A percentile compares a stretch with the other conserved stretches of the same genome.
Conservation (phyloP, 2,888 invertebrate species). For the Tachina lurida region DNA sequence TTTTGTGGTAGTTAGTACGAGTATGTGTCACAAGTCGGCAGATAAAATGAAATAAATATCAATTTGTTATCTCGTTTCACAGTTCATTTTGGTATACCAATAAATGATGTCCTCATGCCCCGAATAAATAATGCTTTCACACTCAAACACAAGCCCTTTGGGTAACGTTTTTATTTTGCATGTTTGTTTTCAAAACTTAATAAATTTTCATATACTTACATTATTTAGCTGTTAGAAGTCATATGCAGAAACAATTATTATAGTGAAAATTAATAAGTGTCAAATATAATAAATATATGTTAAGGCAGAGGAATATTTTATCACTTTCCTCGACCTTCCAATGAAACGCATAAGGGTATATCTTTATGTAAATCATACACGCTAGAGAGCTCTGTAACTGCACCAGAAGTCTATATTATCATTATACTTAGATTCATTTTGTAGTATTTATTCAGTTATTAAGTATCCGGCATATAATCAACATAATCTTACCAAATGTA, state of each 20-base stretch:
- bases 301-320: too few species aligned
- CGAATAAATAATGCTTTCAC: background rate
- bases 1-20: constrained; percentile 33
- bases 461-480: too few species aligned
- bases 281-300: too few species aligned
- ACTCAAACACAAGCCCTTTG: background rate
- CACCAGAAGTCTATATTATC: too few species aligned
- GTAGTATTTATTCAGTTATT: too few species aligned
- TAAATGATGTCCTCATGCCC: too few species aligned
- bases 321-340: too few species aligned
- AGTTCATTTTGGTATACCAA: background rate
- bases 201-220: background rate
- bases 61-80: constrained; percentile 39
- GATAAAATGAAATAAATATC: constrained; percentile 55
- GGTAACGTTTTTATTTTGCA: background rate
- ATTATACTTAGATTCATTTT: too few species aligned
- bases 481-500: too few species aligned
- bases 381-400: too few species aligned
- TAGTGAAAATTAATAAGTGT: background rate
- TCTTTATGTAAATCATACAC: too few species aligned
- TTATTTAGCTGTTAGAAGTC: background rate
- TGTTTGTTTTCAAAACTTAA: background rate
- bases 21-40: constrained; percentile 24
- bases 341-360: too few species aligned
- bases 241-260: background rate